phyloP scores from a whole-genome alignment of 2,797 vertebrate species.

The Bradypus variegatus region DNA sequence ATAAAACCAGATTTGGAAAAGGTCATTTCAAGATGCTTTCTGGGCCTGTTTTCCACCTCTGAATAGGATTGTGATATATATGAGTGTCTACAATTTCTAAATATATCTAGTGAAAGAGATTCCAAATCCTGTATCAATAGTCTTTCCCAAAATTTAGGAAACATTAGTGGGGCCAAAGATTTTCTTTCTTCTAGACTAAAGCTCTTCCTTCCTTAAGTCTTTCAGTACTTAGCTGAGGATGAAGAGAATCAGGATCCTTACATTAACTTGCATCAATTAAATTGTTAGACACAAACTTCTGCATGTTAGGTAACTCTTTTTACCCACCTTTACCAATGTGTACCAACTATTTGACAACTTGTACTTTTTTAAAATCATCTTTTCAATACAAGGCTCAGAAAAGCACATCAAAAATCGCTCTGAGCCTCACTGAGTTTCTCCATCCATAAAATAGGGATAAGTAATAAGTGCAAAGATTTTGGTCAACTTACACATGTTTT shows the following conservation, averaged over 20 bases:
- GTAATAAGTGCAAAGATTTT: neutral
- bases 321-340: neutral
- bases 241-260: neutral
- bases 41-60: neutral
- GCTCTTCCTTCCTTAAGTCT: slow-evolving; percentile 7
- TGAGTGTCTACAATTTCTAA: neutral
- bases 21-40: neutral
- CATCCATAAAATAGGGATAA: neutral
- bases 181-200: neutral
- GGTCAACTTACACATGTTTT: neutral
- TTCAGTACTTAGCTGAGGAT: neutral
- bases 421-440: neutral
- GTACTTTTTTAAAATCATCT: neutral
- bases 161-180: neutral
- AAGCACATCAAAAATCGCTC: neutral
- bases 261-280: neutral
- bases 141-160: neutral
- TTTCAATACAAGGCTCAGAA: neutral
- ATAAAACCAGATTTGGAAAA: neutral
- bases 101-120: neutral
- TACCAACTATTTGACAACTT: neutral
- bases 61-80: neutral
- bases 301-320: neutral
- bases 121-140: neutral
- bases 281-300: neutral